Base-by-base conservation (phyloP, 2,797 vertebrate genomes). In the Aulostomus chinensis region DNA sequence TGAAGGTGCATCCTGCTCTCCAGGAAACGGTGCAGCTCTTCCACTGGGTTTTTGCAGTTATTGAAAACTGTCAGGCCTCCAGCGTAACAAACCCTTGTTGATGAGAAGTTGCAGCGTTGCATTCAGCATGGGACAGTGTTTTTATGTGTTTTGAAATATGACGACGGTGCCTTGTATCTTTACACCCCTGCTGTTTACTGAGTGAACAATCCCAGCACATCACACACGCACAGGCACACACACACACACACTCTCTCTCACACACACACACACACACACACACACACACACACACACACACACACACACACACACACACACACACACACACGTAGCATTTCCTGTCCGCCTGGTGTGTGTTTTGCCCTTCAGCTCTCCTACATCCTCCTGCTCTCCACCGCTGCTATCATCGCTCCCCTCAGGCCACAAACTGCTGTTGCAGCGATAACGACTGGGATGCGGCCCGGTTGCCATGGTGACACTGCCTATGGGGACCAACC, bases 391-490 rank as follows among this genome's bases (percentile, higher is more conserved):
- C 47, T 16, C 9, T 38, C 26, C 21, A 35, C 34, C 25, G 8
- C 20, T n/a, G n/a, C n/a, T n/a, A 16, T 18, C 9, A 7, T 15
- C 1, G 6, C 34, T 39, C 49, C 51, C 58, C 62, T 46, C 24
- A 47, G 78, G 67, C 68, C 45, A 52, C 17, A 60, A 40, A 60
- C 70, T 67, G 70, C 67, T 71, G 76, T 75, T 80, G 56, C 53
- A 5, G 17, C 40, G 71, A 78, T 60, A 65, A 75, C 13, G 31
- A 41, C 51, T 58, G 70, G 62, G 78, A 69, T 81, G 77, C 72
- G 66, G 68, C 54, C 20, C 2, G 14, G 84, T 88, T 80, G 59
- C 60, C 73, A 65, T 77, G 75, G 79, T 25, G 37, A 82, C 30
- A 1, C 50, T 34, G 57, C 50, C 30, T 12, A 7, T 21, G 37